Conservation (phyloP, 2,888 invertebrate genomes). For the Trissolcus brochymenae region DNA sequence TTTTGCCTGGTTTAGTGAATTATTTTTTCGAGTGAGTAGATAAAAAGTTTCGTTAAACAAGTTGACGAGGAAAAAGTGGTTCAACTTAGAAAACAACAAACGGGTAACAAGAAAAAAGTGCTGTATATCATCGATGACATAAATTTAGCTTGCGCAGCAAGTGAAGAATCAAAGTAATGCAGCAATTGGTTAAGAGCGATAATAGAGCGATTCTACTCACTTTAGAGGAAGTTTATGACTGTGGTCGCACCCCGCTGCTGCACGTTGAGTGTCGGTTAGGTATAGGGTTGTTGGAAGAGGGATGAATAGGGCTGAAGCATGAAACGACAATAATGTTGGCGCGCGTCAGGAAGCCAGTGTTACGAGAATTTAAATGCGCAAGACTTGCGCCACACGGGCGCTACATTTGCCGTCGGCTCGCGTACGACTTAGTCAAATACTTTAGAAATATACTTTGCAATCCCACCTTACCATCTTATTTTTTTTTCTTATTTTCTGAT, state of each 20-base stretch:
- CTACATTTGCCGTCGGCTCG: slow-evolving; percentile 69
- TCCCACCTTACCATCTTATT: background rate
- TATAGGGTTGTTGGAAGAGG: slow-evolving; percentile 61
- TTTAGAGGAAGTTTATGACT: slow-evolving; percentile 67
- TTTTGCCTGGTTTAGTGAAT: no score
- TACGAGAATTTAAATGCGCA: slow-evolving; percentile 63
- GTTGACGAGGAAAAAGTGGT: no score
- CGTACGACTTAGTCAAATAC: slow-evolving; percentile 37
- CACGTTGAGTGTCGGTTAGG: slow-evolving; percentile 60
- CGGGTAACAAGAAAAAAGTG: slow-evolving; percentile 30
- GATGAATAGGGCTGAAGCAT: slow-evolving; percentile 60
- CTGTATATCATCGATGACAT: slow-evolving; percentile 48
- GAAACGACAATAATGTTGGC: slow-evolving; percentile 61
- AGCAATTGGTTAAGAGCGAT: slow-evolving; percentile 66
- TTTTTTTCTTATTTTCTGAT: background rate
- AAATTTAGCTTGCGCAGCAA: slow-evolving; percentile 50
- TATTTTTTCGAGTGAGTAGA: no score
- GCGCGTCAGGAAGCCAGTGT: slow-evolving; percentile 59
- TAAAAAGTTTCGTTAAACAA: no score
- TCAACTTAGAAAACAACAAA: no score
- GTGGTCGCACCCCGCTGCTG: slow-evolving; percentile 62
- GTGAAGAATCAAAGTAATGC: slow-evolving; percentile 62
- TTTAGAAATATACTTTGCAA: slow-evolving; percentile 10
- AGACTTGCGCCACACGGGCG: slow-evolving; percentile 56
- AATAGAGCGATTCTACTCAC: slow-evolving; percentile 66